Evolutionary conservation across 2,113 vertebrate species (phyloP).

Genomic region (Cyphomyrus plagiostoma): DNA sequence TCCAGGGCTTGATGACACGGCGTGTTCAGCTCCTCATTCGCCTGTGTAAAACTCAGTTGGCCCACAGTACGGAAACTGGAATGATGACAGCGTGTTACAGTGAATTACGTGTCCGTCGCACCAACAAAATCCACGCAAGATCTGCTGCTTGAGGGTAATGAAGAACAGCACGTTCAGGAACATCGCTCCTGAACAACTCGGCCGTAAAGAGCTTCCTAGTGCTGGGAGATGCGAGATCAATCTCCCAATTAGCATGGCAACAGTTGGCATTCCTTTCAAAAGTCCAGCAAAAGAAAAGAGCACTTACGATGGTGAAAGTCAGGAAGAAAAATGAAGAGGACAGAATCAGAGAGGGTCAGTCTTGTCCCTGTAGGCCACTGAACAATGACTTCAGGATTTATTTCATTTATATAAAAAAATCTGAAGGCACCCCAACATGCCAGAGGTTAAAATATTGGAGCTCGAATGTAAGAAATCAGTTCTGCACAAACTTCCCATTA

Average conservation of each 20-base stretch:
- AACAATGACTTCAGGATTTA: slow-evolving; percentile 3
- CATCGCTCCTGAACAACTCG: not conserved
- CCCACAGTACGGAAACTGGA: not conserved
- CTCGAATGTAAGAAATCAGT: slow-evolving; percentile 18
- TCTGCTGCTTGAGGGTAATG: not conserved
- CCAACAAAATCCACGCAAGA: not conserved
- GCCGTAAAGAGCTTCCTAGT: not conserved
- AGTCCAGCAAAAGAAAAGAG: slow-evolving; percentile 48
- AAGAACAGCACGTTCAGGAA: not conserved
- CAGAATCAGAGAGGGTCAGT: slow-evolving; percentile 44
- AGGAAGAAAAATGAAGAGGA: slow-evolving; percentile 29
- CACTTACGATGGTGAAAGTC: slow-evolving; percentile 47
- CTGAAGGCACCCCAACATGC: slow-evolving; percentile 44
- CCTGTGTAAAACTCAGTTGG: not conserved
- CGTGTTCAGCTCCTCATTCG: slow-evolving; percentile 14
- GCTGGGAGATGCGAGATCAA: not conserved
- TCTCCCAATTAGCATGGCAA: not conserved
- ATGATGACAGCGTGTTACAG: not conserved
- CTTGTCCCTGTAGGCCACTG: slow-evolving; percentile 40
- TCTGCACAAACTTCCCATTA: not conserved
- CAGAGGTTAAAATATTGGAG: slow-evolving; percentile 30
- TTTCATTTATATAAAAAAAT: slow-evolving; percentile 29
- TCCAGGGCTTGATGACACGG: not conserved
- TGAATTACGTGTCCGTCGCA: not conserved
- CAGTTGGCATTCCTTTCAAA: not conserved